Conservation (phyloP, 2,113 vertebrate genomes). For the Lipophrys pholis region DNA sequence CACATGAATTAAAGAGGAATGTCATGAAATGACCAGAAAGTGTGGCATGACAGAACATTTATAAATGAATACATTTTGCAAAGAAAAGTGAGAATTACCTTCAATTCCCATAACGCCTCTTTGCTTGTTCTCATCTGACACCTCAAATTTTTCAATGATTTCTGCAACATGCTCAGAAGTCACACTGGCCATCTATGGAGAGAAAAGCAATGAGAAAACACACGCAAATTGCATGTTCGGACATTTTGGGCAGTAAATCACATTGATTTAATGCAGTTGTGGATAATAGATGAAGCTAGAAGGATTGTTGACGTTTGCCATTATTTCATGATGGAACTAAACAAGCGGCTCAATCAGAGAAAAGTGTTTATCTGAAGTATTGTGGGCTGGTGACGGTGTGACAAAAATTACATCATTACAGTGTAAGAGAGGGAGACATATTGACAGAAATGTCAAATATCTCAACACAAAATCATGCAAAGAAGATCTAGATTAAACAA, state of each 20-base stretch:
- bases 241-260: neutral
- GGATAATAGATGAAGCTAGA: neutral
- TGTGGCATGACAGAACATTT: neutral
- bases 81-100: constrained; percentile 82
- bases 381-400: neutral
- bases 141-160: constrained; percentile 95
- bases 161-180: constrained; percentile 92
- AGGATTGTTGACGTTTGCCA: neutral
- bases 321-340: constrained; percentile 4
- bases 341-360: constrained; percentile 6
- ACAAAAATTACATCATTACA: constrained; percentile 24
- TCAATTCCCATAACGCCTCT: constrained; percentile 92
- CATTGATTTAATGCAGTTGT: neutral
- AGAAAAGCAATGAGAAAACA: constrained; percentile 43
- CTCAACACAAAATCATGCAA: constrained; percentile 14
- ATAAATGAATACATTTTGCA: neutral
- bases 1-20: neutral
- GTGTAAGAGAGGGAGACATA: constrained; percentile 12
- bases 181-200: constrained; percentile 94
- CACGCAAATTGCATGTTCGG: neutral
- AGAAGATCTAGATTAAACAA: constrained; percentile 21
- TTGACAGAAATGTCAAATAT: neutral
- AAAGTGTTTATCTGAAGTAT: neutral
- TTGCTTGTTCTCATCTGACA: constrained; percentile 92
- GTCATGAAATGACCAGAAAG: neutral